Base-by-base conservation (phyloP, 2,888 invertebrate genomes). In the Rosalia funebris region DNA sequence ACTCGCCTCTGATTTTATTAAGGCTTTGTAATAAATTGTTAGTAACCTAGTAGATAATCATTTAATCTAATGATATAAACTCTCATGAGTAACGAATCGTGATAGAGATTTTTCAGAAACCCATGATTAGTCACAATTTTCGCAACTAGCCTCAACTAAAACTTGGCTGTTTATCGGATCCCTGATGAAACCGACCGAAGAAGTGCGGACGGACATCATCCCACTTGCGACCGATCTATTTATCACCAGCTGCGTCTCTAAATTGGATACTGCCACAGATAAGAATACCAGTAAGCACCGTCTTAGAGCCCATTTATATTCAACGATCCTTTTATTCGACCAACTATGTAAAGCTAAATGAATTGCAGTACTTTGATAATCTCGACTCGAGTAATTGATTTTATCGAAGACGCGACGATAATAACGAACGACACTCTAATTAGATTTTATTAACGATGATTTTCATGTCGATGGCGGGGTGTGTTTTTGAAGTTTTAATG, bases 361-460 rank as follows among this genome's bases (percentile, higher is more conserved):
- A 46, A 46, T 31, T 46, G 45, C 45, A 31, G 15, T 46, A 31
- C 32, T 10, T 46, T 14, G 45, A 45, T 31, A 45, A 45, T 45
- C 45, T 31, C 15, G 25, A 46, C 45, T 46, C 25, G 20, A 15
- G 15, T 31, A 15, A 46, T 46, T 15, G 31, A 46, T 25, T 32
- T 32, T 46, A 15, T 25, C 45, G 14, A 14, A 11, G 5, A 14
- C 14, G 11, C 5, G 25, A 45, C 20, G 15, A 12, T n/a, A 25
- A 25, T 32, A 46, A 25, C 15, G 0, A 46, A 12, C 19, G 17
- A 41, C 10, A 14, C 19, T 4, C 1, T 41, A 41, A 41, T 41
- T 41, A 41, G 17, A 41, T 41, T 41, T 41, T n/a, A 41, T 41
- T 41, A 17, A 11, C 16, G 11, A 41, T 41, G 41, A 15, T 16